Evolutionary conservation across 2,797 vertebrate species (phyloP), one percentile per base, ranked within the genome.

Genomic region (Takifugu rubripes): DNA sequence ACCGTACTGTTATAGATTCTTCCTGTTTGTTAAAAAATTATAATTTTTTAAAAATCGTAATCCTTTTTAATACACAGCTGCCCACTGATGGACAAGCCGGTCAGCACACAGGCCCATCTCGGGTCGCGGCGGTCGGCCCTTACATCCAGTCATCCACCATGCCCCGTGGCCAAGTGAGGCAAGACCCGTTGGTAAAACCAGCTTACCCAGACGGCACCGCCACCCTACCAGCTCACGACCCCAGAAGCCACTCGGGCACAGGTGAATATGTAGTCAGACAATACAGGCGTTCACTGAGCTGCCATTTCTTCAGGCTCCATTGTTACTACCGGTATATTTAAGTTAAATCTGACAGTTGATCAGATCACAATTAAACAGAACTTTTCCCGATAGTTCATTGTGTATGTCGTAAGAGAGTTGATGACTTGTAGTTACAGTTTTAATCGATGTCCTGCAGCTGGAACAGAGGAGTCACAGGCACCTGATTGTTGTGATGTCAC

Each of bases 121-220:
- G 97, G 0, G 97, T 98, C 90, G 97, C 97, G 11, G 97, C 97
- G 0, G 97, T 99, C 5, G 97, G 96, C 49, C 97, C 97, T 1
- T 98, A 98, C 25, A 97, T 98, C 75, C 97, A 98, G 86, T 99
- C 95, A 0, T 95, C 96, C 74, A 98, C 96, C 12, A 92, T 98
- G 93, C 96, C 96, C 12, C 92, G 96, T 3, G 91, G 94, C 70
- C 81, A 88, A 59, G 88, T 88, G n/a, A 93, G 94, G 74, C 93
- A 94, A 0, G 95, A 98, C 24, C 88, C 93, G 59, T 72, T 94
- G 53, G 92, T 96, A 56, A 99, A 99, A 80, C 93, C 95, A 14
- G 89, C 92, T 0, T 91, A 94, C 87, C 91, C 93, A 0, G 95
- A 98, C 57, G 90, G 91, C 6, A 88, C 90, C 2, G 78, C 91